Evolutionary conservation across 2,888 invertebrate genomes (phyloP).

Genomic region (Ctena decussata): DNA sequence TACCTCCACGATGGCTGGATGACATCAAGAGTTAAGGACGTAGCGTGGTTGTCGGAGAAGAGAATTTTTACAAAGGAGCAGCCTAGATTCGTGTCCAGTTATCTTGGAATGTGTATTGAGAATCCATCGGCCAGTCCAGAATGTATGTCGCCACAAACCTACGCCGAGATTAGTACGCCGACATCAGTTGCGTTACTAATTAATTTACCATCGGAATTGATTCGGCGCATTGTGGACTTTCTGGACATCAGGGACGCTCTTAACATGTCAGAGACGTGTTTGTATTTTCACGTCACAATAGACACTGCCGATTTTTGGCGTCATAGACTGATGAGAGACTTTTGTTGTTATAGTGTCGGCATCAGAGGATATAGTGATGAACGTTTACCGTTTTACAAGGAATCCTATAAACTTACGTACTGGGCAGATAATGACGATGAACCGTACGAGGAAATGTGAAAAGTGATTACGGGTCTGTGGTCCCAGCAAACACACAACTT

Average conservation of each 20-base stretch:
- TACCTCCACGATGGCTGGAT: background rate
- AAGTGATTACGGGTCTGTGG: too few relatives aligned
- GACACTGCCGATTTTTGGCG: background rate
- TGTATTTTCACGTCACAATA: background rate
- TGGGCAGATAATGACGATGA: background rate
- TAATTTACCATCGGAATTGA: background rate
- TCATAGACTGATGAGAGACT: background rate
- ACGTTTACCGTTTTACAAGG: background rate
- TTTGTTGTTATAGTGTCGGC: background rate
- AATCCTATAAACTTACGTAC: background rate
- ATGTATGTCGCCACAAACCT: background rate
- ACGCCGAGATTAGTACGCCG: background rate
- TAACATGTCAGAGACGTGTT: background rate
- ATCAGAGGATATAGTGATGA: background rate
- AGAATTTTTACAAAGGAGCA: background rate
- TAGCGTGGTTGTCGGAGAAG: background rate
- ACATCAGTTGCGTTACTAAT: background rate
- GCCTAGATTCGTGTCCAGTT: background rate
- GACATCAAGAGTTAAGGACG: background rate
- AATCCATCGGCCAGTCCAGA: background rate
- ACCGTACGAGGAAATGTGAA: background rate
- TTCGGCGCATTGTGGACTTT: background rate
- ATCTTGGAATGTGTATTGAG: background rate
- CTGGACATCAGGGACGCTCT: background rate
- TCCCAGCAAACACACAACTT: too few relatives aligned